Base-by-base conservation (phyloP, 2,888 invertebrate genomes). In the Hydroisotoma schaefferi region DNA sequence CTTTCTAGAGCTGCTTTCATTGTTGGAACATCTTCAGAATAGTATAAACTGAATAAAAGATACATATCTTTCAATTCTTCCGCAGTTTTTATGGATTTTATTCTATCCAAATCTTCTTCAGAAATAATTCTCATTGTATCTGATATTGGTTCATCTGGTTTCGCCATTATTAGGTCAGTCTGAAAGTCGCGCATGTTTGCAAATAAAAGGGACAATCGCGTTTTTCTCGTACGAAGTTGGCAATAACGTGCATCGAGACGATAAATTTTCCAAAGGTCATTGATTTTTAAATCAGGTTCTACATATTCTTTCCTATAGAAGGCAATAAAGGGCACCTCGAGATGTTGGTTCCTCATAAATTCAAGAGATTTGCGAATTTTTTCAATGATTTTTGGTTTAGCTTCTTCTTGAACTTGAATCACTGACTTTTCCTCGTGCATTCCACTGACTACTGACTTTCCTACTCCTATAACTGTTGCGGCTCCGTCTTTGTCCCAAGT, bases 301-400 rank as follows among this genome's bases (percentile, higher is more conserved):
- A 98, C 93, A 73, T 94, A 94, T 77, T 99, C 99, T 77, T 99
- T 99, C 26, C 98, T 84, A 76, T 99, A 99, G 78, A 95, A 97
- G 0, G 94, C 94, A 73, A 99, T 99, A 77, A 99, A 99, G 0
- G 99, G 98, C 43, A 98, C 95, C 80, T 99, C 98, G 69, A 94
- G 81, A 49, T 90, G 87, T 75, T 95, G 92, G 76, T 94, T 95
- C 40, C 97, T 81, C 85, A 99, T 95, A 75, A 95, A 95, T 74
- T 95, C 93, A 23, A 99, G 78, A 0, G 94, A 93, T 77, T 94
- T 93, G 47, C 88, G 86, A 54, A 98, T 97, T 79, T 95, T 95
- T n/a, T 84, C 85, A 22, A 91, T 82, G 15, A 73, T 60, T 80
- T 77, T 85, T 68, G 78, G 86, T 68, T 67, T 68, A 1, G 56